These are phyloP conservation scores for Sylvia atricapilla DNA, from an alignment of 2,113 vertebrate genomes.

Conservation along the genomic window DNA sequence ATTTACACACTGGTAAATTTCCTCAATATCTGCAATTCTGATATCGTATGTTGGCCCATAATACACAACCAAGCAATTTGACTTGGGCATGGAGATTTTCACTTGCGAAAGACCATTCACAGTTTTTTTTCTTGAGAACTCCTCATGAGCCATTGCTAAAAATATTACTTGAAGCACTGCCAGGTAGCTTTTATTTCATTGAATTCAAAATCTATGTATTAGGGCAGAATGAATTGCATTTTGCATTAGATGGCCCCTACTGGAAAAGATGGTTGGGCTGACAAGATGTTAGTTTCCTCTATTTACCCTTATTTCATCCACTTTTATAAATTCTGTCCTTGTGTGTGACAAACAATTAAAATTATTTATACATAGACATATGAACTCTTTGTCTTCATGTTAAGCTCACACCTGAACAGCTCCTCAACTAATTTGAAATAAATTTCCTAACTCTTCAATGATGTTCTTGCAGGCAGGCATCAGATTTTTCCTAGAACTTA, in stretches of 20 bases:
- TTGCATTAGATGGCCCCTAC: background rate
- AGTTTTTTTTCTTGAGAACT: background rate
- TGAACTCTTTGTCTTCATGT: background rate
- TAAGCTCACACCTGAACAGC: background rate
- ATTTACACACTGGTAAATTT: background rate
- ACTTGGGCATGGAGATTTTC: background rate
- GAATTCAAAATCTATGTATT: background rate
- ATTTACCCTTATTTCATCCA: background rate
- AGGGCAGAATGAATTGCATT: background rate
- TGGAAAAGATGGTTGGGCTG: background rate
- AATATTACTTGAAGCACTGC: background rate
- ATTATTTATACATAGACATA: background rate
- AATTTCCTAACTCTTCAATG: background rate
- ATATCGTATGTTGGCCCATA: background rate
- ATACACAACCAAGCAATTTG: background rate
- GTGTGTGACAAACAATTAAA: background rate
- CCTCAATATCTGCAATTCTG: background rate
- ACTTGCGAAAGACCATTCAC: background rate
- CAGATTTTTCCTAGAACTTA: background rate
- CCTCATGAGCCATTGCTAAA: background rate
- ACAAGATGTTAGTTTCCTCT: background rate
- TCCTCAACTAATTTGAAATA: background rate
- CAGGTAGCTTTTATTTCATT: background rate
- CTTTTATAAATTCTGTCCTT: background rate
- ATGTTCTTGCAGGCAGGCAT: background rate